Percentiles rank a stretch among this genome's conserved stretches.
Conservation (phyloP, 2,888 invertebrate species). For the Meteorus colon region DNA sequence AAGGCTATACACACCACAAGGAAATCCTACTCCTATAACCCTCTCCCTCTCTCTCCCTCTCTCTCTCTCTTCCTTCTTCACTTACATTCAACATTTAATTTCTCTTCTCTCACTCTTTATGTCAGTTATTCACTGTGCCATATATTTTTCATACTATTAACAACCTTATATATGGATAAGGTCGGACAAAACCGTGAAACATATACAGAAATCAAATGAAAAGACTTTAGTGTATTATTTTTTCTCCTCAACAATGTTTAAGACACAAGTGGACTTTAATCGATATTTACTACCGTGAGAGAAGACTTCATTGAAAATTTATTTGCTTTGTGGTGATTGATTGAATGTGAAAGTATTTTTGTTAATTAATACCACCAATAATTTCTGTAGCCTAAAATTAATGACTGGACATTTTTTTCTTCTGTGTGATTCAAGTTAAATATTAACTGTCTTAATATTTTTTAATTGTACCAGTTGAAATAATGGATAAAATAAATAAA, state of each 20-base stretch:
- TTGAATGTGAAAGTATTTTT: neutral
- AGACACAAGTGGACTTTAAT: conserved; percentile 56
- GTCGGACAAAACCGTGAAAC: conserved; percentile 35
- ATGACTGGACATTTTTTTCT: no score
- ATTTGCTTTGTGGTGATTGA: conserved; percentile 10
- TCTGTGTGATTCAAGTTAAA: no score
- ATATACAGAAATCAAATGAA: conserved; percentile 21
- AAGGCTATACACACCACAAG: conserved; percentile 53
- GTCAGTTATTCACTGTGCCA: neutral
- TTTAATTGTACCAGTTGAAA: no score
- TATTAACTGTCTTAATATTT: no score
- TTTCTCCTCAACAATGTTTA: conserved; percentile 40
- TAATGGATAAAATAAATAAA: no score
- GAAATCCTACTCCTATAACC: conserved; percentile 10
- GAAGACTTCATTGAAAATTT: conserved; percentile 19
- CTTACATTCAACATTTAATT: neutral
- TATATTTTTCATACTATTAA: conserved; percentile 13
- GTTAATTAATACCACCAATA: no score
- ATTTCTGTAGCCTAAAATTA: no score
- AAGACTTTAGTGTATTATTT: neutral
- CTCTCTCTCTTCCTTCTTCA: neutral
- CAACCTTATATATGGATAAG: conserved; percentile 21
- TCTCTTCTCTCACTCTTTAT: neutral
- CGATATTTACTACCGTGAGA: conserved; percentile 62
- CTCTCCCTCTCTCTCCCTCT: neutral